A percentile compares a stretch with the other conserved stretches of the same genome.
Evolutionary conservation across 2,888 invertebrate species (phyloP).

Genomic region (Esperia sulphurella): DNA sequence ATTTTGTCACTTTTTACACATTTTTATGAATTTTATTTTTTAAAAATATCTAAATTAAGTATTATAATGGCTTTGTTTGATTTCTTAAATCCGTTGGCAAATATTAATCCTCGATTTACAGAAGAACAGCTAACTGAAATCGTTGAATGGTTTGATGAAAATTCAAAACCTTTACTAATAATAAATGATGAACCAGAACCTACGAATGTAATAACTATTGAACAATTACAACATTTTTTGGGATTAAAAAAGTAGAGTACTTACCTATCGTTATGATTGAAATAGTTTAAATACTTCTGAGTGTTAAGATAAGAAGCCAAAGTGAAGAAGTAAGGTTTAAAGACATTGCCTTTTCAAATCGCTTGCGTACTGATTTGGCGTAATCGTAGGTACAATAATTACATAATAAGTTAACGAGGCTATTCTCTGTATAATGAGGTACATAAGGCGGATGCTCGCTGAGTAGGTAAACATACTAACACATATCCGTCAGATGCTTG

Average conservation of each 20-base stretch:
- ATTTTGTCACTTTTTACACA: neutral
- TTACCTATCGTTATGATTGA: neutral
- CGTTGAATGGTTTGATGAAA: constrained; percentile 50
- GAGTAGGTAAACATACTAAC: no score
- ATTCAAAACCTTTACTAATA: constrained; percentile 40
- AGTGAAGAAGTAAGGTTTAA: no score
- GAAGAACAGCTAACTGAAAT: constrained; percentile 51
- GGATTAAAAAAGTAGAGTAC: constrained; percentile 54
- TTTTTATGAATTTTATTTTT: neutral
- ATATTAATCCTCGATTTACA: constrained; percentile 43
- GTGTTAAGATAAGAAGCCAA: no score
- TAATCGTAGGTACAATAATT: no score
- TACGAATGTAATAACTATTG: constrained; percentile 51
- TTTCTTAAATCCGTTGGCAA: constrained; percentile 41
- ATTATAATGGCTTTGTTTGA: constrained; percentile 44
- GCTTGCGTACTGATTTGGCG: no score
- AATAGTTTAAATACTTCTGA: no score
- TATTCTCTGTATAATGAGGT: no score
- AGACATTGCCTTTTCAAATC: no score
- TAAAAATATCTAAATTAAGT: neutral
- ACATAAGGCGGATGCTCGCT: no score
- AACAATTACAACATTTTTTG: constrained; percentile 48
- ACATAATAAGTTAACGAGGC: no score
- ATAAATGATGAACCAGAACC: constrained; percentile 41
- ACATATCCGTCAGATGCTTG: no score